Evolutionary conservation across 2,797 vertebrate species (phyloP), one percentile per base, ranked within the genome.

Genomic region (Salmo trutta): DNA sequence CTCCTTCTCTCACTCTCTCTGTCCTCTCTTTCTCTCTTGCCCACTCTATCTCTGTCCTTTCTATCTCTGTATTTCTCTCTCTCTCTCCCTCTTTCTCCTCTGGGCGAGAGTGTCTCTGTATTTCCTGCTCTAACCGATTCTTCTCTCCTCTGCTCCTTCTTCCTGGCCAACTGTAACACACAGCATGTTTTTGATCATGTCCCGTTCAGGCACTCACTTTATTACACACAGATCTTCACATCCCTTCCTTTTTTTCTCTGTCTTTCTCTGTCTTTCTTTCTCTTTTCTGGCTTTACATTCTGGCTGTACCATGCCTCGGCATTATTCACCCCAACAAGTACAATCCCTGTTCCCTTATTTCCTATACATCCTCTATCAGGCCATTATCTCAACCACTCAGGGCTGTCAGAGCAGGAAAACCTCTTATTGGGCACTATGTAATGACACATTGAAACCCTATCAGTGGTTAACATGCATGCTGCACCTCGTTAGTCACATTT

Each of bases 371-470:
- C 5, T 33, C 75, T 64, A 51, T 71, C 41, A 3, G 33, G 41
- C 74, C 77, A 74, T 83, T 89, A 88, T 91, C 84, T 81, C 81
- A 77, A 47, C 59, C 69, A 24, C 67, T 53, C 81, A 81, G 80
- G 75, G 71, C 12, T 10, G 21, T 52, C 68, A 54, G 81, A 62
- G 76, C 82, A 85, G 84, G 84, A 88, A 88, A 78, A 10, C 16
- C 24, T 79, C 71, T 75, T 62, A 5, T 8, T n/a, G 36, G 52
- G 74, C 52, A 29, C 12, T 21, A 41, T 56, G 16, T 54, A 4
- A 21, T 64, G 10, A 21, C n/a, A 24, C 52, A 31, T 5, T 19
- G 80, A 72, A 51, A n/a, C 29, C 66, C 53, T 73, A 74, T 77
- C 2, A 71, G 71, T 17, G 3, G 27, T 33, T 53, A 67, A 10